Evolutionary conservation across 1,140 invertebrate species (phyloP), one percentile per base, ranked within the genome.

Genomic region (Babylonia areolata): DNA sequence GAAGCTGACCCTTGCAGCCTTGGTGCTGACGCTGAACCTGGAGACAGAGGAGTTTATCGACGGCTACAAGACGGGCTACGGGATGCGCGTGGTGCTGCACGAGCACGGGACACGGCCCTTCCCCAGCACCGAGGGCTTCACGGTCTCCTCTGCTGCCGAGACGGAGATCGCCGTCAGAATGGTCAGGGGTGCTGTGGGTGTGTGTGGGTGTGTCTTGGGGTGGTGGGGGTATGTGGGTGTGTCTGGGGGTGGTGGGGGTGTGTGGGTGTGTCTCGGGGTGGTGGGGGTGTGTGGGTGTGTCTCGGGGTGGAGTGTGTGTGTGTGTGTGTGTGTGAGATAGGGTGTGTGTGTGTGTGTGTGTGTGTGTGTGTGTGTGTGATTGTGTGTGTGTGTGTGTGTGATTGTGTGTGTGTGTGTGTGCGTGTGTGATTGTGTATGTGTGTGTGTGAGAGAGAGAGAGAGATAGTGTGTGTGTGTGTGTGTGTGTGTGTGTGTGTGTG

Each of bases 81-180:
- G 86, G 17, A 39, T 87, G 23, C 69, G 64, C 28, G 86, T 87
- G 42, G 82, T 87, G 35, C 37, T 87, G 54, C 81, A 87, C 40
- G 86, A 87, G 39, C 51, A 84, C 28, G 75, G 77, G 37, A 87
- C 86, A 15, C 75, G 73, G 0, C 81, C 86, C 9, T 84, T 84
- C 23, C 86, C 86, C 12, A 75, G 77, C 58, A 79, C 37, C 35
- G 82, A 87, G 28, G 86, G 86, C 3, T 37, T 87, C n/a, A 84
- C 81, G 11, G 11, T 84, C n/a, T 54, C 71, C 46, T 46, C 81
- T 6, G 86, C 75, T 23, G 33, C 33, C 28, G 86, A 87, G 75
- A 81, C 81, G 0, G 31, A 73, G n/a, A 54, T 87, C 23, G 82
- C 42, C 1, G 46, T 87, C 31, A 78, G 82, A 46, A 35, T 87